Evolutionary conservation across 2,797 vertebrate genomes (phyloP), one percentile per base, ranked within the genome.

Genomic region (Bradypodion pumilum): DNA sequence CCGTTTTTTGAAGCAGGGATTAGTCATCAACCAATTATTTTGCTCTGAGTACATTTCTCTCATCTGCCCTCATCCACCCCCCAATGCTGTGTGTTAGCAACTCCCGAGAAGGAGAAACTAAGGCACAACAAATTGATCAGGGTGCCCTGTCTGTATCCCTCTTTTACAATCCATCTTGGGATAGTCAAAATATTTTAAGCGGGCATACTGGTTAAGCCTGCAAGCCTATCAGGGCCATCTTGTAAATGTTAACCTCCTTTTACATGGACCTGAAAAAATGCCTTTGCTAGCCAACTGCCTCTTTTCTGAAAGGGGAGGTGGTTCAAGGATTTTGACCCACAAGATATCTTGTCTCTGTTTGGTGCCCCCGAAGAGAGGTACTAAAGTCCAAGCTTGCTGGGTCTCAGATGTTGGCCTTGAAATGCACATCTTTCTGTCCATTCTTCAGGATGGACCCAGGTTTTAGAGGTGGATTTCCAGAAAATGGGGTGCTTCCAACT

Each of bases 1-100:
- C 81, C 81, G 75, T 89, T 91, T 89, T 91, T 89, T 70, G 44
- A 68, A 88, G 83, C 46, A 85, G 25, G n/a, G 87, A 86, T 89
- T 91, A 84, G 75, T 84, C 84, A 89, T 80, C 79, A 81, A 19
- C 16, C 62, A 59, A 37, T 86, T 42, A 80, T 84, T 46, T 40
- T 68, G 15, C 59, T 85, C 84, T 21, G 86, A 82, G 60, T 12
- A 1, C 66, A 72, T 90, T 91, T 86, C 68, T 84, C 59, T 77
- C 7, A 19, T 15, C 69, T 13, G 23, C 40, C 40, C 37, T 40
- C 29, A 9, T 46, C 35, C n/a, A 9, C 68, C 37, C 37, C 21
- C 35, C 13, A n/a, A 5, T 78, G 44, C 66, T 52, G n/a, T 23
- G 19, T 63, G 65, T 21, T 69, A 42, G 77, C 35, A 6, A 0